phyloP scores from a whole-genome alignment of 2,113 vertebrate species.

The Pelobates fuscus region DNA sequence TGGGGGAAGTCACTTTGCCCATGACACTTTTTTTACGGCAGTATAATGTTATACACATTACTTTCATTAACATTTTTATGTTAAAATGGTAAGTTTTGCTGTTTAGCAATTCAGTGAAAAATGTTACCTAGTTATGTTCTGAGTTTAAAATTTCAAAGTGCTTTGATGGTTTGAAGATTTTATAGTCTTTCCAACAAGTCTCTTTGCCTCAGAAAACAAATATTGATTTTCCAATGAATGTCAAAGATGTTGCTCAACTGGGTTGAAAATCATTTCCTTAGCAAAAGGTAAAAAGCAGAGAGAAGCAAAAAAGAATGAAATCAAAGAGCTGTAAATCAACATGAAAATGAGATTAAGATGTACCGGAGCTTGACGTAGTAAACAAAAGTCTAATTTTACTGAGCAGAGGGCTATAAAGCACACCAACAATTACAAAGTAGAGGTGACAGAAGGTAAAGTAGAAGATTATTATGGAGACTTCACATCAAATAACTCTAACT shows the following conservation, averaged over 20 bases:
- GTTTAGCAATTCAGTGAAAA: background rate
- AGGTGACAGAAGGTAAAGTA: slow-evolving; percentile 19
- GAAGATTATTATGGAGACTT: too few relatives aligned
- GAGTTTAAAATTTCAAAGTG: slow-evolving; percentile 28
- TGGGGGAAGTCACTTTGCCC: too few relatives aligned
- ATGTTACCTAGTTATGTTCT: slow-evolving; percentile 13
- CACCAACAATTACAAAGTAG: slow-evolving; percentile 24
- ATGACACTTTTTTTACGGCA: too few relatives aligned
- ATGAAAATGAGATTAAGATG: slow-evolving; percentile 24
- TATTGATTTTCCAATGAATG: slow-evolving; percentile 52
- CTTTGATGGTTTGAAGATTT: slow-evolving; percentile 41
- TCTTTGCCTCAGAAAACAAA: slow-evolving; percentile 49
- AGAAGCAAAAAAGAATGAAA: background rate
- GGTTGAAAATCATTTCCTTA: slow-evolving; percentile 48
- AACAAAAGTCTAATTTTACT: slow-evolving; percentile 43
- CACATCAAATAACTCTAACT: too few relatives aligned
- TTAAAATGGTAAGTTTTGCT: background rate
- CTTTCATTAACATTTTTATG: background rate
- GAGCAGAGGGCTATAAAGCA: slow-evolving; percentile 16
- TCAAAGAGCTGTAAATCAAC: slow-evolving; percentile 7
- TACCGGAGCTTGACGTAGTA: slow-evolving; percentile 37
- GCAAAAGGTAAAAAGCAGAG: slow-evolving; percentile 21
- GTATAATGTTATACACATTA: too few relatives aligned
- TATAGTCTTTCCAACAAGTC: slow-evolving; percentile 43
- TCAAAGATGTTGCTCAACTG: slow-evolving; percentile 47